Evolutionary conservation across 2,113 vertebrate species (phyloP), one percentile per base, ranked within the genome.

Genomic region (Dermatemys mawii): DNA sequence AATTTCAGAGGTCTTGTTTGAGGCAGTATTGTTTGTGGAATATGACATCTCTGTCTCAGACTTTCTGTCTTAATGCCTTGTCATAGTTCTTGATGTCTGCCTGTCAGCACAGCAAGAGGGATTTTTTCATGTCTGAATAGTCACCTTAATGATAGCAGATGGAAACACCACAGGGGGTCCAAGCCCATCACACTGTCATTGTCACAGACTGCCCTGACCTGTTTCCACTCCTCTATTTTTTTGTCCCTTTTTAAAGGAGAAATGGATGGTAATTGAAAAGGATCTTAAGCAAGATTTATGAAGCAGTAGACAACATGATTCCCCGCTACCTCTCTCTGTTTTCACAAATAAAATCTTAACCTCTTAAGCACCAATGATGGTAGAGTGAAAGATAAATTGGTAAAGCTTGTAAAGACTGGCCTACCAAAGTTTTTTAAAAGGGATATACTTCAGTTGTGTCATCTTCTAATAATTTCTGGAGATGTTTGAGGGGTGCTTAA

Each of bases 81-180:
- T 99, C 98, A 98, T 97, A 96, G 98, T 98, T 98, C 98, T 97
- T 99, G 98, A 99, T 98, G 98, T 95, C 97, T 98, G 98, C 98
- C 98, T 99, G 98, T 99, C 98, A 99, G 98, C 98, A 92, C 98
- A 98, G 98, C 98, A 94, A 98, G 98, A 98, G 98, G 98, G 98
- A 98, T 98, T 98, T 98, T 97, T 99, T 99, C 99, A 99, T 99
- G 99, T 99, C 98, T 99, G 98, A 99, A 95, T 99, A 99, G 98
- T 98, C 98, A 98, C 98, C 98, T 99, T 99, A 99, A 99, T 99
- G 99, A 99, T 98, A 98, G 99, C 99, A 99, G 99, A 99, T 99
- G 99, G 99, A 99, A 98, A 98, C 98, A 84, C 99, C 92, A 84
- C 97, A 73, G 99, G 99, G 98, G 98, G 98, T 94, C 97, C 97